These are phyloP conservation scores for Archegozetes longisetosus DNA, from an alignment of 1,140 invertebrate genomes.

Conservation along the genomic window DNA sequence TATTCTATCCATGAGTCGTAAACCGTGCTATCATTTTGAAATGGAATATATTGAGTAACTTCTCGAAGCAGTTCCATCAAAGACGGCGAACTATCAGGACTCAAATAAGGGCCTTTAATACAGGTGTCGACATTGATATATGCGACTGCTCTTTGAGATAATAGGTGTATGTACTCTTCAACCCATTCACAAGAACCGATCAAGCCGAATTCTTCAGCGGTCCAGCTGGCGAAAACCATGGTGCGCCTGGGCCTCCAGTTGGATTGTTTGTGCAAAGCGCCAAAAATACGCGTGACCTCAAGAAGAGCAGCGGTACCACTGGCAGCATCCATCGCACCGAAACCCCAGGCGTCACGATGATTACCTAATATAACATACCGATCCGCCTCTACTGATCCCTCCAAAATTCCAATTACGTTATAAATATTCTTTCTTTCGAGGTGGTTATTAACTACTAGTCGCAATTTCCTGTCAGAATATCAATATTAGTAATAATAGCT, in stretches of 20 bases:
- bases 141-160: conserved; percentile 24
- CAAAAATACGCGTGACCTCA: conserved; percentile 35
- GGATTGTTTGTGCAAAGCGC: conserved; percentile 24
- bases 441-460: conserved; percentile 22
- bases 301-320: conserved; percentile 35
- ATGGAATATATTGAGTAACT: neutral
- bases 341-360: conserved; percentile 42
- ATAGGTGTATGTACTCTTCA: conserved; percentile 21
- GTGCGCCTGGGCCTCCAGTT: conserved; percentile 33
- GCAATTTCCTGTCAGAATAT: conserved; percentile 16
- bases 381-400: conserved; percentile 34
- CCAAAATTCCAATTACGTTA: conserved; percentile 34
- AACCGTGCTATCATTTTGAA: conserved; percentile 1
- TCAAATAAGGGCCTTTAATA: conserved; percentile 13
- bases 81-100: conserved; percentile 5
- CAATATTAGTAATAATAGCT: no score
- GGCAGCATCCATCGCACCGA: conserved; percentile 37
- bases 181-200: conserved; percentile 29
- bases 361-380: conserved; percentile 41
- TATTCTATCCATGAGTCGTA: neutral
- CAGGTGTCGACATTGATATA: conserved; percentile 29
- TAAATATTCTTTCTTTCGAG: conserved; percentile 25
- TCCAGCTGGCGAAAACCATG: conserved; percentile 36
- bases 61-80: neutral
- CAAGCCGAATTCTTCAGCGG: conserved; percentile 34